phyloP scores from a whole-genome alignment of 2,113 vertebrate genomes.

The Gorsachius goisagi region DNA sequence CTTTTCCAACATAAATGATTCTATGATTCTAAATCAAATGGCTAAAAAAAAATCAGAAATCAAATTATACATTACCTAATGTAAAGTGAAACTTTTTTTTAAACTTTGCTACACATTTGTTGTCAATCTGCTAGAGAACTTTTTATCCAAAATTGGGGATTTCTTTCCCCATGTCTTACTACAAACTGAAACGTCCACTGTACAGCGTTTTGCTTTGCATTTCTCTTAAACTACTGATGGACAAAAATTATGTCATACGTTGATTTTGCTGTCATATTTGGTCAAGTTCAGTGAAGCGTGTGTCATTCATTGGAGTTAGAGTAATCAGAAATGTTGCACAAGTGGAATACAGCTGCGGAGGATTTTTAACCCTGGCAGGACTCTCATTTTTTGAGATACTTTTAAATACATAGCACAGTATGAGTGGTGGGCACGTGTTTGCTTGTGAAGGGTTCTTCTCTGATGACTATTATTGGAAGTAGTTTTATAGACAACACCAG shows the following conservation, averaged over 20 bases:
- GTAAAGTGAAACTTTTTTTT: neutral
- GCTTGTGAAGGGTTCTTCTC: neutral
- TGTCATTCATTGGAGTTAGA: neutral
- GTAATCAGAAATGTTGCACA: too few species aligned
- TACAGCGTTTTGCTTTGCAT: neutral
- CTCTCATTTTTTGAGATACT: neutral
- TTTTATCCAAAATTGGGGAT: neutral
- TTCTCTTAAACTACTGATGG: neutral
- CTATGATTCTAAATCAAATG: too few species aligned
- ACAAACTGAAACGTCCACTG: neutral
- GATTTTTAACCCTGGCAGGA: neutral
- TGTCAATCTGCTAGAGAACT: neutral
- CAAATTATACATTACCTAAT: neutral
- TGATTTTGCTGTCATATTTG: neutral
- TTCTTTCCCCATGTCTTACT: neutral
- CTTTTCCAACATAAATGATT: neutral
- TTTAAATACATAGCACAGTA: neutral
- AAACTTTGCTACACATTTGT: neutral
- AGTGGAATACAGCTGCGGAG: neutral
- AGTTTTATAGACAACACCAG: neutral
- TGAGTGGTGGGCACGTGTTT: neutral
- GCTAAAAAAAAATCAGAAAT: neutral
- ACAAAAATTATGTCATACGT: neutral
- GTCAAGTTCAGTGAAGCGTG: neutral
- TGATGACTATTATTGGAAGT: neutral